These are phyloP conservation scores for Chelon auratus DNA, from an alignment of 2,797 vertebrate genomes.

Conservation along the genomic window DNA sequence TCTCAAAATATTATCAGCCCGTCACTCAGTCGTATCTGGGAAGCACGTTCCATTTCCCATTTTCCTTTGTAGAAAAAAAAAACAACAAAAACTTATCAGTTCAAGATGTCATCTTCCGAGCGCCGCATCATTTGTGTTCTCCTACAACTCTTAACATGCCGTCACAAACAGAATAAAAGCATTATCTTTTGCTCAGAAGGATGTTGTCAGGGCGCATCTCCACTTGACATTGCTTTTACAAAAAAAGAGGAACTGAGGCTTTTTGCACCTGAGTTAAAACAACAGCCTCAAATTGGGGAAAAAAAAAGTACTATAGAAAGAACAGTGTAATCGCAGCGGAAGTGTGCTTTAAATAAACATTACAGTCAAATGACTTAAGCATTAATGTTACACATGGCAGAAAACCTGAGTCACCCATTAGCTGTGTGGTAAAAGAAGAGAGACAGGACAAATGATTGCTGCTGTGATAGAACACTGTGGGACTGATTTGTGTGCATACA, in stretches of 20 bases:
- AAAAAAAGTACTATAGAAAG: slow-evolving; percentile 1
- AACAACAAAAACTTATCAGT: slow-evolving; percentile 22
- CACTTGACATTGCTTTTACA: slow-evolving; percentile 24
- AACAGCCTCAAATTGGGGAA: slow-evolving; percentile 2
- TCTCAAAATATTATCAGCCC: slow-evolving; percentile 37
- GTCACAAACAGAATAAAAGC: slow-evolving; percentile 9
- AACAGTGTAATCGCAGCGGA: slow-evolving; percentile 18
- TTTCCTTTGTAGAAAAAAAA: slow-evolving; percentile 22
- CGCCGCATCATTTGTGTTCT: slow-evolving; percentile 44
- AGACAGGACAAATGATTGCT: slow-evolving; percentile 34
- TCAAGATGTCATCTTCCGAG: slow-evolving; percentile 27
- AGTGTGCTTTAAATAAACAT: slow-evolving; percentile 38
- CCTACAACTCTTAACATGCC: slow-evolving; percentile 8
- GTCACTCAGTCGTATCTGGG: slow-evolving; percentile 36
- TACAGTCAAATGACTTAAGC: slow-evolving; percentile 41
- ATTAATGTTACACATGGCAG: slow-evolving; percentile 33
- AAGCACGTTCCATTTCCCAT: slow-evolving; percentile 11
- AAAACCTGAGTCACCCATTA: slow-evolving; percentile 45
- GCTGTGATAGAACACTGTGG: slow-evolving; percentile 36
- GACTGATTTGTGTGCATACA: slow-evolving; percentile 8
- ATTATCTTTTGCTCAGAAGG: slow-evolving; percentile 26
- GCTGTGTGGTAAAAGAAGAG: slow-evolving; percentile 21
- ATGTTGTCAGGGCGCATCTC: slow-evolving; percentile 37
- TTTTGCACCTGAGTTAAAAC: slow-evolving; percentile 39
- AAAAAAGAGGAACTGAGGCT: slow-evolving; percentile 16